Base-by-base conservation (phyloP, 2,888 invertebrate genomes). In the Entomobrya proxima region DNA sequence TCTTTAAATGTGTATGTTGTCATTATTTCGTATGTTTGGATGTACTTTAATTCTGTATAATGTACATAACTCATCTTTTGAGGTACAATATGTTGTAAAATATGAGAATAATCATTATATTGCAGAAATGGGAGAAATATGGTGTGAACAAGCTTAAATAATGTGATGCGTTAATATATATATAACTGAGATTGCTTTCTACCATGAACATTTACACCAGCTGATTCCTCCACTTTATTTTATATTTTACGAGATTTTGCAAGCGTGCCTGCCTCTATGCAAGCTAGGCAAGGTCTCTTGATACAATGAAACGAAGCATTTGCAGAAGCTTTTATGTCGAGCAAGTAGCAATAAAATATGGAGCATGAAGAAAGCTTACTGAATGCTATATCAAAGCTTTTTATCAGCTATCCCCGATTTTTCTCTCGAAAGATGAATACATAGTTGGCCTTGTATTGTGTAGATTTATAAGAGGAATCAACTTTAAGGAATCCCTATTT, bases 401-500 rank as follows among this genome's bases (percentile, higher is more conserved):
- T 61, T 15, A 35, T 27, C 64, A 64, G 61, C 47, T 37, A 78
- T 78, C 77, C 44, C 67, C 18, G n/a, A 69, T 69, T 69, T 79
- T 79, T 79, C 21, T 77, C n/a, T 9, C 13, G 27, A 72, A 72
- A 72, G 72, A 72, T 72, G 72, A 72, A 72, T 72, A 27, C 24
- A 18, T 1, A 7, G 7, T 32, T 9, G 30, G 35, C 32, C 30
- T 15, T 72, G 37, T 30, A 24, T 15, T 35, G 6, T 74, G 47
- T 52, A 32, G 21, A 50, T 47, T 75, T 75, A 44, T 40, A 24
- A 1, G 47, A 40, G 11, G 15, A 44, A 21, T 6, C 27, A 13
- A 13, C 21, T 27, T 47, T 13, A 55, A 32, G 40, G 9, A n/a
- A 69, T 13, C 18, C 40, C 18, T 72, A 7, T 21, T 40, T 13